Conservation (phyloP, 2,113 vertebrate species). For the Ursus arctos region DNA sequence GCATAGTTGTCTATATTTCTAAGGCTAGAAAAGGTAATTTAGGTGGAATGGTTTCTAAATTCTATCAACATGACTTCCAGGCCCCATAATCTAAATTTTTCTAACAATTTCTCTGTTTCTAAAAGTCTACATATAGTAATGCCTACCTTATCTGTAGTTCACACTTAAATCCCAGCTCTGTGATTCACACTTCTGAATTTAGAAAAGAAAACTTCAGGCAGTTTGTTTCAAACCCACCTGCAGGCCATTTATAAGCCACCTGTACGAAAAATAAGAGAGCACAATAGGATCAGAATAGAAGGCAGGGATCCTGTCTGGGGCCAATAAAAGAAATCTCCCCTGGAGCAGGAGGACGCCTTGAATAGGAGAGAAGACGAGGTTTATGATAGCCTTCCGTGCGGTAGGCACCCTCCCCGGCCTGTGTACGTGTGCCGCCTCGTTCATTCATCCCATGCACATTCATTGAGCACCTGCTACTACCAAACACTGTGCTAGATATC, state of each 20-base stretch:
- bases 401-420: neutral
- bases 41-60: neutral
- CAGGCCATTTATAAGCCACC: neutral
- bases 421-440: neutral
- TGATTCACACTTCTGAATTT: constrained; percentile 12
- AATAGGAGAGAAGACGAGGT: neutral
- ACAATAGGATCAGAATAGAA: neutral
- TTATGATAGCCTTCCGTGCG: neutral
- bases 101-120: neutral
- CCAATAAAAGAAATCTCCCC: neutral
- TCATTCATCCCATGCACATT: neutral
- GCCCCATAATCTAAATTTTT: neutral
- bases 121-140: neutral
- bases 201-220: neutral
- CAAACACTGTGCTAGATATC: neutral
- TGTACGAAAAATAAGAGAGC: neutral
- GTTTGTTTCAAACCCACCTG: neutral
- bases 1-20: neutral
- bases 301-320: neutral
- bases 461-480: neutral
- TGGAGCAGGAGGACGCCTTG: neutral
- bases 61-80: neutral
- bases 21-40: neutral
- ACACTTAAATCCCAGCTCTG: constrained; percentile 11
- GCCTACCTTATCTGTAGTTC: neutral